Conservation (phyloP, 2,797 vertebrate species). For the Esox lucius region DNA sequence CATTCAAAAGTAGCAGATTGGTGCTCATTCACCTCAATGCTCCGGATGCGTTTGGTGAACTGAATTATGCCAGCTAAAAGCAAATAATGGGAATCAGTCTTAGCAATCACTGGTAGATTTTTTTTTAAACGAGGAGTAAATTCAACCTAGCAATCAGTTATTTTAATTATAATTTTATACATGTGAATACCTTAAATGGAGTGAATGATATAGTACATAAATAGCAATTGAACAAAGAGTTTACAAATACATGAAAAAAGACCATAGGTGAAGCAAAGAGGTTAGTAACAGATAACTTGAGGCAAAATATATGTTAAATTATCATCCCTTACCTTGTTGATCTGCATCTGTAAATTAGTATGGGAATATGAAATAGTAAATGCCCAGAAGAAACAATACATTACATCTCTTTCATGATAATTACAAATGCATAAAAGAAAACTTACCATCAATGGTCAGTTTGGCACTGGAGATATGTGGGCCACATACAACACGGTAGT, state of each 20-base stretch:
- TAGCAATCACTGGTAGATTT: too few species aligned
- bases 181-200: too few species aligned
- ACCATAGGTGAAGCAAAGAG: constrained; percentile 54
- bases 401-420: too few species aligned
- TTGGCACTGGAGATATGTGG: constrained; percentile 95
- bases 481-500: constrained; percentile 94
- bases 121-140: too few species aligned
- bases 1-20: constrained; percentile 91
- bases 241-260: background rate
- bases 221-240: background rate
- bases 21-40: constrained; percentile 89
- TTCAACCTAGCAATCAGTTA: too few species aligned
- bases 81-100: constrained; percentile 53
- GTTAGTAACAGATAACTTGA: constrained; percentile 44
- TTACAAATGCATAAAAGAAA: background rate
- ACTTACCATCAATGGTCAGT: constrained; percentile 88
- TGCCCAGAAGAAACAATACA: background rate
- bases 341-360: constrained; percentile 25
- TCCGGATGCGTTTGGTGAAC: constrained; percentile 92
- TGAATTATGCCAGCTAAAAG: constrained; percentile 89
- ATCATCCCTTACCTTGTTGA: constrained; percentile 23
- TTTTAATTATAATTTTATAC: too few species aligned
- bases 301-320: constrained; percentile 6
- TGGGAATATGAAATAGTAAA: constrained; percentile 1
- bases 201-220: background rate